A percentile compares a stretch with the other conserved stretches of the same genome.
Evolutionary conservation across 2,888 invertebrate species (phyloP).

Genomic region (Linnaemya tessellans): DNA sequence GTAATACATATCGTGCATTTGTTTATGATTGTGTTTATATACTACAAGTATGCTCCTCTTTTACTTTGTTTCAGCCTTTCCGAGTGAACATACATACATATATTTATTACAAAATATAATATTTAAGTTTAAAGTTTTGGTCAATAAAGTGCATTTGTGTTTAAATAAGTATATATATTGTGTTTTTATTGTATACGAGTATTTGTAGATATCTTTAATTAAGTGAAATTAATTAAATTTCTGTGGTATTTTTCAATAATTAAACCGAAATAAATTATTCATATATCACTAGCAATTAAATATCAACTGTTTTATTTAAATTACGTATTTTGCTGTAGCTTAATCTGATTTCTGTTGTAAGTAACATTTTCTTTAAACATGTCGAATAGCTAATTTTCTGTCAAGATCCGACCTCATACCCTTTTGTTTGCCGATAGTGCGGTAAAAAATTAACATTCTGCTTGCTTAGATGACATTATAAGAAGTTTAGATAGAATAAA

Average conservation of each 20-base stretch:
- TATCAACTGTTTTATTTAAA: conserved; percentile 18
- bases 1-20: conserved; percentile 23
- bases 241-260: conserved; percentile 17
- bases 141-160: not conserved
- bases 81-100: no score
- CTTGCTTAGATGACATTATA: no score
- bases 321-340: no score
- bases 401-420: no score
- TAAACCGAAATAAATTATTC: conserved; percentile 25
- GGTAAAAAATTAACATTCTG: no score
- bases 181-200: not conserved
- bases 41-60: no score
- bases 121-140: not conserved
- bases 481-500: no score
- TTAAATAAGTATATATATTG: not conserved
- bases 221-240: conserved; percentile 48
- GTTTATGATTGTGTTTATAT: not conserved
- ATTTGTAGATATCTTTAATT: conserved; percentile 11
- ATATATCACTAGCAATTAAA: not conserved
- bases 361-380: no score
- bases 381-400: no score
- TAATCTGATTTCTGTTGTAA: not conserved
- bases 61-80: not conserved
- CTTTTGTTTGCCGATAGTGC: no score
- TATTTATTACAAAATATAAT: conserved; percentile 13